phyloP scores from a whole-genome alignment of 2,888 invertebrate genomes.

The Aplocera efformata region DNA sequence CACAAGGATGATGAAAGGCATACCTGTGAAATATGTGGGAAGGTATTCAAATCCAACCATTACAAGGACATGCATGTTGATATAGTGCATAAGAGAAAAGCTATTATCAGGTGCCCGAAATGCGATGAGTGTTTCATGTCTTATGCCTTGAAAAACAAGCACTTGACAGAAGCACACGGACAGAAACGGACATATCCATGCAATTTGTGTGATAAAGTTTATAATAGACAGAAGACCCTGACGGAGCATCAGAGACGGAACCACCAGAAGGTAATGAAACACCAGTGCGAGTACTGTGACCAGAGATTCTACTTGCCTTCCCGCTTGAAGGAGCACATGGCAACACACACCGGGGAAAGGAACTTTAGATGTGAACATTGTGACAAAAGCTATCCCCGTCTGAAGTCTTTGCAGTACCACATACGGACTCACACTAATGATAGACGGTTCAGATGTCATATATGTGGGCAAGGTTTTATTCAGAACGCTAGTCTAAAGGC shows the following conservation, averaged over 20 bases:
- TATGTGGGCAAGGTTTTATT: constrained; percentile 80
- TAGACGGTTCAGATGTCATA: constrained; percentile 76
- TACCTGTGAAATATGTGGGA: constrained; percentile 75
- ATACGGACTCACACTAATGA: constrained; percentile 81
- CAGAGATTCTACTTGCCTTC: constrained; percentile 74
- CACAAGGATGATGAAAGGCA: constrained; percentile 75
- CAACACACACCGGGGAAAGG: constrained; percentile 76
- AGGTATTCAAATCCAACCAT: constrained; percentile 68
- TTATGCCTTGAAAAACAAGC: constrained; percentile 65
- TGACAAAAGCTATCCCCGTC: constrained; percentile 80
- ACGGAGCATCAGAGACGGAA: constrained; percentile 67
- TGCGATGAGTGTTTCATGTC: constrained; percentile 75
- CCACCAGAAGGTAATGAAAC: constrained; percentile 69
- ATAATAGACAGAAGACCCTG: constrained; percentile 65
- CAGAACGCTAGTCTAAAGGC: constrained; percentile 81
- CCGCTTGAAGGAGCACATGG: constrained; percentile 72
- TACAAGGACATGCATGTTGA: constrained; percentile 73
- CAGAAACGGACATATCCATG: constrained; percentile 69
- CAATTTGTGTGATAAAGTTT: constrained; percentile 70
- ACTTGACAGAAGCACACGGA: constrained; percentile 66
- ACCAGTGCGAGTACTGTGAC: constrained; percentile 78
- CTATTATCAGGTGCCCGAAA: constrained; percentile 63
- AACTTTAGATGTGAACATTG: constrained; percentile 81
- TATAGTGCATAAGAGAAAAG: constrained; percentile 69
- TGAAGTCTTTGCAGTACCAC: constrained; percentile 81